A percentile compares a stretch with the other conserved stretches of the same genome.
phyloP scores from a whole-genome alignment of 1,140 invertebrate species.

The Bombus sibiricus region DNA sequence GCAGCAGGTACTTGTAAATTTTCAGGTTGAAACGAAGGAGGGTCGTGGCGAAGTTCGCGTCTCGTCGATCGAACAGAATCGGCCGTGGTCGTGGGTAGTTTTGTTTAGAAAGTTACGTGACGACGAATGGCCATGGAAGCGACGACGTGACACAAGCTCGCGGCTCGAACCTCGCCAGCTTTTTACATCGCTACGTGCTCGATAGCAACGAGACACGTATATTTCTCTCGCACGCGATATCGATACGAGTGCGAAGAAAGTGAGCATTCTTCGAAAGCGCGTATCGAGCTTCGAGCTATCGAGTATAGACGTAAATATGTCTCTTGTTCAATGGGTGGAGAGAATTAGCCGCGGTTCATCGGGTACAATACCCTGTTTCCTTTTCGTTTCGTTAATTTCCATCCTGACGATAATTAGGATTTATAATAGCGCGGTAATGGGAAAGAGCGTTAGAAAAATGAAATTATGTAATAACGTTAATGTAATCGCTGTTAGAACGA shows the following conservation, averaged over 20 bases:
- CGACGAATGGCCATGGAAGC: conserved; percentile 70
- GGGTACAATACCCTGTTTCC: rapidly evolving
- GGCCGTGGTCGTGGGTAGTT: conserved; percentile 52
- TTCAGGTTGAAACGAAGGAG: conserved; percentile 24
- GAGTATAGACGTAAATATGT: not conserved
- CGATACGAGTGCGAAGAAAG: not conserved
- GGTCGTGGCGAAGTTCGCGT: not conserved
- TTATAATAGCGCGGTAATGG: too few species aligned
- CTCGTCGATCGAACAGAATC: conserved; percentile 14
- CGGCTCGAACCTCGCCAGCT: conserved; percentile 37
- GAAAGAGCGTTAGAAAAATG: too few species aligned
- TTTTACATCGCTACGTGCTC: conserved; percentile 44
- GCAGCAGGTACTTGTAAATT: conserved; percentile 47
- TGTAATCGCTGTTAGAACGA: too few species aligned
- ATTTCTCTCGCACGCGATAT: conserved; percentile 26
- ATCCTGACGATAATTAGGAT: too few species aligned
- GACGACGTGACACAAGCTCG: conserved; percentile 69
- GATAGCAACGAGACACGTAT: not conserved
- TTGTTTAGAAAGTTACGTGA: conserved; percentile 74
- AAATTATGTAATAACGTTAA: too few species aligned
- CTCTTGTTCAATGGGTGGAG: too few species aligned
- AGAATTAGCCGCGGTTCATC: too few species aligned
- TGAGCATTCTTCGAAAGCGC: not conserved
- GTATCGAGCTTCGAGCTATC: not conserved
- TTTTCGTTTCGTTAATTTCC: too few species aligned